Percentiles rank a stretch among this genome's conserved stretches.
Evolutionary conservation across 2,113 vertebrate species (phyloP).

Genomic region (Corydoras sp.): DNA sequence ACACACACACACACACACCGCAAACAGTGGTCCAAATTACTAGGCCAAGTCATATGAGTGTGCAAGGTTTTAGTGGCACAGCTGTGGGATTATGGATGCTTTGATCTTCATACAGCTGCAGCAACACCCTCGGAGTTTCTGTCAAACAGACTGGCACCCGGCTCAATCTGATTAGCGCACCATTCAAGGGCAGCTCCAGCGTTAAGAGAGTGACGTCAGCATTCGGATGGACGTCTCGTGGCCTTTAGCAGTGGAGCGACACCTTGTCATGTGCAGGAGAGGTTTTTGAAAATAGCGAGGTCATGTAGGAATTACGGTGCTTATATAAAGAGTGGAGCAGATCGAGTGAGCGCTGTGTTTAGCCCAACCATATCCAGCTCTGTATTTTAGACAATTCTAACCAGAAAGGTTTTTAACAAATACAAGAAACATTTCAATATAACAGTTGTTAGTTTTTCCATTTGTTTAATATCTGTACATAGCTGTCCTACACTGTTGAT

Average conservation of each 20-base stretch:
- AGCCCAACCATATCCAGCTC: too few species aligned
- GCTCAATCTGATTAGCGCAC: neutral
- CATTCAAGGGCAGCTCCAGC: neutral
- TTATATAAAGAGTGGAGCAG: too few species aligned
- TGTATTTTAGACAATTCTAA: too few species aligned
- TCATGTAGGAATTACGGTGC: too few species aligned
- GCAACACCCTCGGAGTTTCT: neutral
- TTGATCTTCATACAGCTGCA: conserved; percentile 27
- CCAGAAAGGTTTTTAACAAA: too few species aligned
- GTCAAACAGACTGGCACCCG: neutral
- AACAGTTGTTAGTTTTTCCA: too few species aligned
- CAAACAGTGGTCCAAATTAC: conserved; percentile 19
- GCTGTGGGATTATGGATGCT: conserved; percentile 35
- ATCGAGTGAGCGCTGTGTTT: too few species aligned
- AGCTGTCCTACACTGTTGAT: too few species aligned
- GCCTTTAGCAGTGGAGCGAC: neutral
- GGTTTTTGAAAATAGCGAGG: too few species aligned
- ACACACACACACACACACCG: conserved; percentile 12
- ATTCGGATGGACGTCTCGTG: neutral
- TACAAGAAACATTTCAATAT: too few species aligned
- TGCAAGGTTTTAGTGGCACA: conserved; percentile 29
- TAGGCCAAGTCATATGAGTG: conserved; percentile 18
- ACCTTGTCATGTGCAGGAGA: neutral
- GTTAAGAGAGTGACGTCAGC: neutral
- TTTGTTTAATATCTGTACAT: too few species aligned